Percentiles rank a stretch among this genome's conserved stretches.
Conservation (phyloP, 1,140 invertebrate genomes). For the Diabrotica virgifera region DNA sequence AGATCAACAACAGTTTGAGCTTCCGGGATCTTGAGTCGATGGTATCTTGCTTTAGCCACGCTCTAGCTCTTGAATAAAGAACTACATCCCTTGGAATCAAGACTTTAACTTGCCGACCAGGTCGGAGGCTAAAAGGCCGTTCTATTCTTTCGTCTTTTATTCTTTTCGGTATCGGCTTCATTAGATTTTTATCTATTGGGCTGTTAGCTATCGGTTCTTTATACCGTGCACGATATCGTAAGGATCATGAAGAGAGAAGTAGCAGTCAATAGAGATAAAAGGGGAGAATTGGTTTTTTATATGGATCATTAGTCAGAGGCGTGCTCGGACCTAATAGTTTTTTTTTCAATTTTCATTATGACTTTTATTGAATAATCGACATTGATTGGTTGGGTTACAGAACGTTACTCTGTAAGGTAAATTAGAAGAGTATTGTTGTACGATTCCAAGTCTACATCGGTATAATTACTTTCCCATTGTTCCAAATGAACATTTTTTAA, state of each 20-base stretch:
- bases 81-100: no score
- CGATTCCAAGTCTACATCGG: no score
- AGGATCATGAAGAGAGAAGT: conserved; percentile 2
- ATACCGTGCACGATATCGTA: conserved; percentile 1
- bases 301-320: conserved; percentile 1
- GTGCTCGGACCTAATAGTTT: neutral
- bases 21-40: no score
- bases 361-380: neutral
- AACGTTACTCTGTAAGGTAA: neutral
- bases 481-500: no score
- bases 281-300: conserved; percentile 2
- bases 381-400: neutral
- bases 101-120: neutral
- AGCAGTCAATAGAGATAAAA: conserved; percentile 2
- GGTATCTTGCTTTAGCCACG: no score
- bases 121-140: neutral
- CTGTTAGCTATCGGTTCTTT: conserved; percentile 2
- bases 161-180: neutral
- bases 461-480: no score
- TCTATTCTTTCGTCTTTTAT: neutral
- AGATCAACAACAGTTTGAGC: no score
- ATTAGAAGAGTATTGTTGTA: neutral
- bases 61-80: no score
- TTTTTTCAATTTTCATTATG: neutral
- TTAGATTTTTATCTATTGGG: conserved; percentile 3